Conservation (phyloP, 2,797 vertebrate genomes). For the Tenualosa thibaudeaui region DNA sequence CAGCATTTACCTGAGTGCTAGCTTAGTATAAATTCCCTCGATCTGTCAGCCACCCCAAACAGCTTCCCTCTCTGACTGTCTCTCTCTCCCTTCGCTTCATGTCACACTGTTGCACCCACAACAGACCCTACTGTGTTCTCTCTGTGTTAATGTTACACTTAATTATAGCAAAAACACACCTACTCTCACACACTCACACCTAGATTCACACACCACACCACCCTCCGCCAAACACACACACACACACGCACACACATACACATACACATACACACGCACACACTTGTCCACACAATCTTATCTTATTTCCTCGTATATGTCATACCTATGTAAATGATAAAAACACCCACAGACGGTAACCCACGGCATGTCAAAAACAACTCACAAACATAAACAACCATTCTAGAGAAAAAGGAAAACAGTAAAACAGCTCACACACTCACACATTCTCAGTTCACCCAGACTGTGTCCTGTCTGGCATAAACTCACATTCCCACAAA, state of each 20-base stretch:
- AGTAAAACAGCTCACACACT: neutral
- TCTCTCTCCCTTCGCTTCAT: neutral
- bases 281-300: neutral
- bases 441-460: conserved; percentile 4
- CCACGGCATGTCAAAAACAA: neutral
- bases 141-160: conserved; percentile 18
- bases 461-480: neutral
- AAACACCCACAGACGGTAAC: neutral
- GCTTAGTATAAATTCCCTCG: neutral
- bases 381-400: neutral
- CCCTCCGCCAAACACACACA: conserved; percentile 26
- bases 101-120: conserved; percentile 11
- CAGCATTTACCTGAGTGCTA: neutral
- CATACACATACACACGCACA: neutral
- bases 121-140: neutral
- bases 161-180: conserved; percentile 21
- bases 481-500: neutral
- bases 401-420: neutral
- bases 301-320: too few species aligned
- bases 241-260: neutral
- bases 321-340: neutral
- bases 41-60: neutral
- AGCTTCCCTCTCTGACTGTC: neutral
- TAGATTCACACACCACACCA: neutral
- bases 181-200: conserved; percentile 45